These are phyloP conservation scores for Harpagifer antarcticus DNA, from an alignment of 2,797 vertebrate genomes.

Conservation along the genomic window DNA sequence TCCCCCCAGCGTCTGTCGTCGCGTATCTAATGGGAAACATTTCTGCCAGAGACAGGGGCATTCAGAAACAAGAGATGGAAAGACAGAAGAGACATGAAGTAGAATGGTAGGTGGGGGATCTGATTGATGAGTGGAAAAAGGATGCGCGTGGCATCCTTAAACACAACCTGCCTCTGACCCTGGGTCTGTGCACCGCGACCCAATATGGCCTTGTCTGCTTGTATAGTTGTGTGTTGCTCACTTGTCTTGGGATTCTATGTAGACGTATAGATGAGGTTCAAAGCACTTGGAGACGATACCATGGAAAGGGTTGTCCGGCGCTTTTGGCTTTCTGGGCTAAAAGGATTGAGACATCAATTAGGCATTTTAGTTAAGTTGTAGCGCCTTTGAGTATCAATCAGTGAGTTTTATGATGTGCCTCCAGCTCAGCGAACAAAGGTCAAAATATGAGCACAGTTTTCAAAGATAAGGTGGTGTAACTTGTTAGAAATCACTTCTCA, in stretches of 20 bases:
- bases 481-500: slow-evolving; percentile 6
- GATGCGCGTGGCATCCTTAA: slow-evolving; percentile 53
- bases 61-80: slow-evolving; percentile 72
- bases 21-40: slow-evolving; percentile 88
- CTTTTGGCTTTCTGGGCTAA: slow-evolving; percentile 96
- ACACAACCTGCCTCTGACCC: slow-evolving; percentile 63
- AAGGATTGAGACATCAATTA: slow-evolving; percentile 23
- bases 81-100: slow-evolving; percentile 63
- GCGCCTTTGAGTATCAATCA: neutral
- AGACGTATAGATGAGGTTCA: slow-evolving; percentile 98
- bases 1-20: slow-evolving; percentile 81
- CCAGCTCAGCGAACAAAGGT: neutral
- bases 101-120: slow-evolving; percentile 57
- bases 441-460: neutral
- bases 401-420: slow-evolving; percentile 1
- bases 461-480: neutral
- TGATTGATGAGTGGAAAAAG: slow-evolving; percentile 71
- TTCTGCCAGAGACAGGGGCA: slow-evolving; percentile 77
- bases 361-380: slow-evolving; percentile 28
- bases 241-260: slow-evolving; percentile 99
- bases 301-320: slow-evolving; percentile 96
- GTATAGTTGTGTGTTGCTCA: slow-evolving; percentile 79
- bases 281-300: slow-evolving; percentile 99
- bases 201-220: slow-evolving; percentile 16
- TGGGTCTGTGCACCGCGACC: slow-evolving; percentile 35